Evolutionary conservation across 1,140 invertebrate species (phyloP).

Genomic region (Drosophila grimshawi): DNA sequence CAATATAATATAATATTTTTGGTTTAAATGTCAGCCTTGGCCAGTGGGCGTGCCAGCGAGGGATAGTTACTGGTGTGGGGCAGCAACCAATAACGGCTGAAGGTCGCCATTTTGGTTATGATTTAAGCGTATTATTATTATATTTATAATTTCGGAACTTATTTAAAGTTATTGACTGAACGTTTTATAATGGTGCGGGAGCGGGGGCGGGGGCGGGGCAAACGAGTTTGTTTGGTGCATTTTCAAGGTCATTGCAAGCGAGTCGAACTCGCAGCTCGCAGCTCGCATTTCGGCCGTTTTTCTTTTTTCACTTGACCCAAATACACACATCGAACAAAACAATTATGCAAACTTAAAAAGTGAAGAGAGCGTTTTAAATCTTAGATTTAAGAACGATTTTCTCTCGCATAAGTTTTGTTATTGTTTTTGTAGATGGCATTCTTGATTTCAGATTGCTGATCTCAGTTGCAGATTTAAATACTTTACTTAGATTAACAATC

Average conservation of each 20-base stretch:
- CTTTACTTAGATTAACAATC: too few species aligned
- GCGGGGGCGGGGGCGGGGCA: conserved; percentile 16
- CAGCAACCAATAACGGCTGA: conserved; percentile 25
- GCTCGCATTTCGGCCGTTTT: not conserved
- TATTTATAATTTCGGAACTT: conserved; percentile 35
- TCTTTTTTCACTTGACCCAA: not conserved
- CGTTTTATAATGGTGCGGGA: not conserved
- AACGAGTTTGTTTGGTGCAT: conserved; percentile 14
- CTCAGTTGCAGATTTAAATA: not conserved
- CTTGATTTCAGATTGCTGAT: not conserved
- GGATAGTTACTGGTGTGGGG: not conserved
- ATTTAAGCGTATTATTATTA: conserved; percentile 29
- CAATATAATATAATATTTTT: conserved; percentile 46
- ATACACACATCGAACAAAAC: too few species aligned
- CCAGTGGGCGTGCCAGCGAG: conserved; percentile 14
- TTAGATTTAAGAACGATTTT: too few species aligned
- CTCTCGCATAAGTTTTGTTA: too few species aligned
- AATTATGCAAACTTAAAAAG: too few species aligned
- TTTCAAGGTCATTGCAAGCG: conserved; percentile 53
- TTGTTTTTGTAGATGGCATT: too few species aligned
- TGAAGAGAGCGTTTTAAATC: too few species aligned
- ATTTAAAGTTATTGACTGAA: conserved; percentile 16
- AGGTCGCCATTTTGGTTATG: conserved; percentile 30
- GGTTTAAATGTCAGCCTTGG: conserved; percentile 10
- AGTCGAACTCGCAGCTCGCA: not conserved